These are phyloP conservation scores for Halichoeres trimaculatus DNA, from an alignment of 2,113 vertebrate species.

Conservation along the genomic window DNA sequence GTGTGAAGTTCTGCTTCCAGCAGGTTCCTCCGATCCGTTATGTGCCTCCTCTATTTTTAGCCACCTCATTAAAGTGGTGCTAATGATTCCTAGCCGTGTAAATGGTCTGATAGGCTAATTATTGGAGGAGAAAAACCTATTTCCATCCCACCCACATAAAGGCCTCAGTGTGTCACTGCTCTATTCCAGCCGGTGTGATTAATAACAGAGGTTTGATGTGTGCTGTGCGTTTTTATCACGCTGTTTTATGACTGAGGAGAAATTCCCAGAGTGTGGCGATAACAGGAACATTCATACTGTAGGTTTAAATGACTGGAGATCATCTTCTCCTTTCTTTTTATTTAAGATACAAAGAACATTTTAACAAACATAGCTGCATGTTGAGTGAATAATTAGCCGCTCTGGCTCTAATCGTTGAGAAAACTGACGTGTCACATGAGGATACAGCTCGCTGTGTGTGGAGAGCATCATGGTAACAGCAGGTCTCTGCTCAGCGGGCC, in stretches of 20 bases:
- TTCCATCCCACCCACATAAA: constrained; percentile 50
- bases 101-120: constrained; percentile 71
- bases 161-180: constrained; percentile 10
- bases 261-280: constrained; percentile 4
- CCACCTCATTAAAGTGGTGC: constrained; percentile 63
- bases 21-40: constrained; percentile 50
- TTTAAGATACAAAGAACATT: too few relatives aligned
- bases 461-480: constrained; percentile 12
- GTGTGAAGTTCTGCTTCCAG: constrained; percentile 48
- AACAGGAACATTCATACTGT: constrained; percentile 41
- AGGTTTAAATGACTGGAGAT: too few relatives aligned
- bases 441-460: background rate
- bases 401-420: background rate
- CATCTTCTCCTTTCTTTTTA: too few relatives aligned
- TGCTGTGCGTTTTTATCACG: constrained; percentile 22
- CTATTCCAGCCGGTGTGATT: constrained; percentile 15
- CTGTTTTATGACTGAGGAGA: constrained; percentile 13
- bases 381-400: background rate
- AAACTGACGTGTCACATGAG: background rate
- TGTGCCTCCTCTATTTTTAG: constrained; percentile 65
- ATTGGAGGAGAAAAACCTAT: constrained; percentile 60
- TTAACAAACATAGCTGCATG: too few relatives aligned
- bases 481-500: constrained; percentile 11
- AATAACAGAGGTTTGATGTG: constrained; percentile 13
- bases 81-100: constrained; percentile 68